Conservation (phyloP, 2,888 invertebrate genomes). For the Proisotoma minuta region DNA sequence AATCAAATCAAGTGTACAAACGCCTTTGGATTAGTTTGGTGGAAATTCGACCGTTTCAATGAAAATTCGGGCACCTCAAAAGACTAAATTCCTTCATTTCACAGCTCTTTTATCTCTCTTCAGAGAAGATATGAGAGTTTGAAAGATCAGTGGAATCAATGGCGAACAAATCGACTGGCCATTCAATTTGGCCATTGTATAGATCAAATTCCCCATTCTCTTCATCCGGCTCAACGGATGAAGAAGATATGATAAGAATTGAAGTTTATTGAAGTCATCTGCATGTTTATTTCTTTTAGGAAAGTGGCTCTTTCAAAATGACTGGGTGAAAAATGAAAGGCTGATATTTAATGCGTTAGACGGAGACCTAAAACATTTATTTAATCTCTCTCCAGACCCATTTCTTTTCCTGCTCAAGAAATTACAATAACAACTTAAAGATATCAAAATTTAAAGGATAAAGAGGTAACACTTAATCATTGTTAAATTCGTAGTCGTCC, state of each 20-base stretch:
- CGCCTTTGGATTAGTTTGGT: neutral
- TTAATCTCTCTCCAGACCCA: too few species aligned
- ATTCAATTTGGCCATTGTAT: neutral
- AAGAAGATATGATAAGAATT: too few species aligned
- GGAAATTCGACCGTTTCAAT: conserved; percentile 1
- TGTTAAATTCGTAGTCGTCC: too few species aligned
- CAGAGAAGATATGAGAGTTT: too few species aligned
- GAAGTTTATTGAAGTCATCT: too few species aligned
- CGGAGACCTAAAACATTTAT: too few species aligned
- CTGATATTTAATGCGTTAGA: neutral
- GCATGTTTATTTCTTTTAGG: too few species aligned
- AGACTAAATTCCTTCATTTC: neutral
- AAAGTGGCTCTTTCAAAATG: neutral
- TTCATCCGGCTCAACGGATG: neutral
- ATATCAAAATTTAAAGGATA: too few species aligned
- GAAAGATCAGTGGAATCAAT: neutral
- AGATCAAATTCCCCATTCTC: neutral
- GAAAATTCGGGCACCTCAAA: neutral
- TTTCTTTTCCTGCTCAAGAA: too few species aligned
- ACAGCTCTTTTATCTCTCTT: neutral
- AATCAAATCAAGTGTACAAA: too few species aligned
- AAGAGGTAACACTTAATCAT: too few species aligned
- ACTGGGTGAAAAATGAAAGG: neutral
- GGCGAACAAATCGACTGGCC: neutral
- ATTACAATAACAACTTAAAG: too few species aligned